Evolutionary conservation across 2,113 vertebrate genomes (phyloP).

Genomic region (Ammodytes dubius): DNA sequence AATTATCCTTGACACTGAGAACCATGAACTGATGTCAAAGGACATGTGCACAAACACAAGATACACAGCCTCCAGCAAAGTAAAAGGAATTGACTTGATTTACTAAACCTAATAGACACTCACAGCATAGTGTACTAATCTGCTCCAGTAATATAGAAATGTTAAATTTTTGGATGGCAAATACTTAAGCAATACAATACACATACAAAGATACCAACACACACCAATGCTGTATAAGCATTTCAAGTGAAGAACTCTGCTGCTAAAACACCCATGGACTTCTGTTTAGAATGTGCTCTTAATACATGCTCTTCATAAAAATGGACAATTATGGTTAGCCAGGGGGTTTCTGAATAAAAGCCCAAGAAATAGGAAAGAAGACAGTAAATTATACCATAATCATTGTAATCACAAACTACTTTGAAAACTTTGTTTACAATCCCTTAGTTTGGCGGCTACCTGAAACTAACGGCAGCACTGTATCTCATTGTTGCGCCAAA

Average conservation of each 20-base stretch:
- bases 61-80: neutral
- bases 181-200: neutral
- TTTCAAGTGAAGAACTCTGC: too few relatives aligned
- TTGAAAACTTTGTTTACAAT: conserved; percentile 18
- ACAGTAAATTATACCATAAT: neutral
- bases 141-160: neutral
- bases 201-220: neutral
- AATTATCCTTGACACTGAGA: conserved; percentile 17
- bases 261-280: neutral
- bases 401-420: neutral
- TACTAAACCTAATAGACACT: neutral
- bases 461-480: conserved; percentile 43
- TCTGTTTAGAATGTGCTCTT: neutral
- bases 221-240: neutral
- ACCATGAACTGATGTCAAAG: neutral
- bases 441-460: conserved; percentile 41
- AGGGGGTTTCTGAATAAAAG: neutral
- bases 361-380: neutral
- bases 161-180: neutral
- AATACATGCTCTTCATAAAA: neutral
- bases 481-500: conserved; percentile 38
- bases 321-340: neutral
- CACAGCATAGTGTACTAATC: neutral
- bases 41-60: neutral
- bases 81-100: neutral